Evolutionary conservation across 2,113 vertebrate genomes (phyloP).

Genomic region (Micromys minutus): DNA sequence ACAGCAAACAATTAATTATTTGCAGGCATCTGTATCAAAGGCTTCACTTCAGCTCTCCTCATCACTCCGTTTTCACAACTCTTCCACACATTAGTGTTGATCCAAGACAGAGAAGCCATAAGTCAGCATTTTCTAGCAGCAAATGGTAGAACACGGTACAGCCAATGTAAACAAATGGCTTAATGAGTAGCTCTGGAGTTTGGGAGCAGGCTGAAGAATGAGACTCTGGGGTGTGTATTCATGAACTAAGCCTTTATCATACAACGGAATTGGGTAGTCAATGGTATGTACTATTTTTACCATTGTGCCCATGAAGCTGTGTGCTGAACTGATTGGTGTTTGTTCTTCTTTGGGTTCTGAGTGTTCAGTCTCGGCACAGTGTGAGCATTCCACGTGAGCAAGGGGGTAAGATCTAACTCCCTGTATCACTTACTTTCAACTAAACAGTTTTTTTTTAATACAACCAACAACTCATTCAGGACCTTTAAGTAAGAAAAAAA

Average conservation of each 20-base stretch:
- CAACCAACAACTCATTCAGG: background rate
- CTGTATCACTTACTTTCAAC: background rate
- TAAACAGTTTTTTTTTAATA: background rate
- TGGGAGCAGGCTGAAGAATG: background rate
- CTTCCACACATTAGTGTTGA: conserved; percentile 7
- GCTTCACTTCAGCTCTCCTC: background rate
- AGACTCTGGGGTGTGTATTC: background rate
- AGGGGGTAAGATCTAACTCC: background rate
- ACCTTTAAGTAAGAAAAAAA: background rate
- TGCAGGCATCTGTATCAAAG: background rate
- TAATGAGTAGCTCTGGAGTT: background rate
- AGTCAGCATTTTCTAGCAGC: background rate
- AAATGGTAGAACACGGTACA: background rate
- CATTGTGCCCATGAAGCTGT: background rate
- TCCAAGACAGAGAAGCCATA: conserved; percentile 2
- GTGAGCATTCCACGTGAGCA: background rate
- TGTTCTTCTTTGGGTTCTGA: background rate
- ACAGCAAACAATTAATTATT: background rate
- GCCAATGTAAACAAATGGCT: background rate
- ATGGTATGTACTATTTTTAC: background rate
- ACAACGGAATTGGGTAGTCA: background rate
- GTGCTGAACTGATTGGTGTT: background rate
- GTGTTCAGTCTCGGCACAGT: too few relatives aligned
- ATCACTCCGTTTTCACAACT: background rate
- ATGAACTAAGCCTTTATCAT: background rate